These are phyloP conservation scores for Narcine bancroftii DNA, from an alignment of 2,113 vertebrate species.

Conservation along the genomic window DNA sequence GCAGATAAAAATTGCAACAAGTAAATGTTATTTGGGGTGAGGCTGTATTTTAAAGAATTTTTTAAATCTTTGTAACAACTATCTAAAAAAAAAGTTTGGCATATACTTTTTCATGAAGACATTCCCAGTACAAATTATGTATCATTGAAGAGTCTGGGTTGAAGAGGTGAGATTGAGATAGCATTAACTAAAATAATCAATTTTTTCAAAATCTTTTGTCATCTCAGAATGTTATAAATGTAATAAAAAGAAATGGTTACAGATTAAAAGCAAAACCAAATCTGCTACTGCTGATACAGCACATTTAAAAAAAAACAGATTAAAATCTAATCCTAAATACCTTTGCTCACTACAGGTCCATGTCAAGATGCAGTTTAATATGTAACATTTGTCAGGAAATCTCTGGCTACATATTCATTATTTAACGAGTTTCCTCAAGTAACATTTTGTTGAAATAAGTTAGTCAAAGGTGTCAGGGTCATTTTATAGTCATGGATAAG, in stretches of 20 bases:
- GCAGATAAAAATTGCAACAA: background rate
- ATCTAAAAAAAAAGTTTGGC: background rate
- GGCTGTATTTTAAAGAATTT: background rate
- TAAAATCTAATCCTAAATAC: slow-evolving; percentile 88
- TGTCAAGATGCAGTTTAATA: slow-evolving; percentile 44
- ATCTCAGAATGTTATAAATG: background rate
- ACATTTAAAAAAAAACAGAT: slow-evolving; percentile 95
- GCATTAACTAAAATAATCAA: background rate
- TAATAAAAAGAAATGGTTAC: slow-evolving; percentile 1
- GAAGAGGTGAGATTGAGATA: background rate
- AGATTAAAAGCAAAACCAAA: slow-evolving; percentile 43
- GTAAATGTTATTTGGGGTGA: background rate
- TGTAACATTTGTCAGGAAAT: slow-evolving; percentile 67
- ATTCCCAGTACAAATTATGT: background rate
- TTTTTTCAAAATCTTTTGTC: background rate
- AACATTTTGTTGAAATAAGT: slow-evolving; percentile 5
- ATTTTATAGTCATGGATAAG: background rate
- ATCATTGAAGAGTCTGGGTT: too few relatives aligned
- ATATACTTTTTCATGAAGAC: background rate
- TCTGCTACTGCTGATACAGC: slow-evolving; percentile 75
- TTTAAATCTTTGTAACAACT: background rate
- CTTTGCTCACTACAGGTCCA: slow-evolving; percentile 46
- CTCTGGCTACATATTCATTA: slow-evolving; percentile 51
- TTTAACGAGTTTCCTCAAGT: background rate
- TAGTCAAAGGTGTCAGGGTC: background rate